Conservation (phyloP, 2,797 vertebrate species). For the Sebastes melanostomus region DNA sequence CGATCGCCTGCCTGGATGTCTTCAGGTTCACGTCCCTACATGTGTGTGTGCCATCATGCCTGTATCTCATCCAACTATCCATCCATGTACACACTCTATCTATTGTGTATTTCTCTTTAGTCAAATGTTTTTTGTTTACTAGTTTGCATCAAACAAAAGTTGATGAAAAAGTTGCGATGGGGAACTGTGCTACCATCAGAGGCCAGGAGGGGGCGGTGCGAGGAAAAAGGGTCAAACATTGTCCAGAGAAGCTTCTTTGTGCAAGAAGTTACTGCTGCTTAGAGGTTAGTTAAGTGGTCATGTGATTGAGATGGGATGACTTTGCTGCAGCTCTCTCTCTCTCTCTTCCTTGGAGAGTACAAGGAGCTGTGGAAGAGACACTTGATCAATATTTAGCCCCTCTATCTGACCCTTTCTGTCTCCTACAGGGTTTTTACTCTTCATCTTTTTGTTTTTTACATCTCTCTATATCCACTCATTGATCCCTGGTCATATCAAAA, state of each 20-base stretch:
- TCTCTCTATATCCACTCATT: conserved; percentile 7
- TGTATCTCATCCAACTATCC: background rate
- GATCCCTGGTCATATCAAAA: background rate
- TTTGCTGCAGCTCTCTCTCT: conserved; percentile 25
- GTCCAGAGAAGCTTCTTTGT: background rate
- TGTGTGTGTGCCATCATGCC: background rate
- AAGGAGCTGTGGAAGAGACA: conserved; percentile 49
- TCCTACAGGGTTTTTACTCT: conserved; percentile 6
- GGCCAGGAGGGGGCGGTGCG: conserved; percentile 59
- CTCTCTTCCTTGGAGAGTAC: background rate
- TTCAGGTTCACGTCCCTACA: background rate
- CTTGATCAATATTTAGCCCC: conserved; percentile 51
- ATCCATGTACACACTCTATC: background rate
- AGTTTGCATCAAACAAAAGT: background rate
- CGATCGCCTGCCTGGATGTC: background rate
- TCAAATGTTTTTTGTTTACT: background rate
- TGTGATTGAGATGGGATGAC: conserved; percentile 45
- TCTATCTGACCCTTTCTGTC: conserved; percentile 35
- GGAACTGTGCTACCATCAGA: background rate
- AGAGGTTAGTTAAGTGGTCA: conserved; percentile 41
- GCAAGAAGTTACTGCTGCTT: conserved; percentile 12
- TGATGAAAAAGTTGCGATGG: background rate
- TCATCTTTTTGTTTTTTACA: background rate
- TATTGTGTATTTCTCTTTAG: background rate
- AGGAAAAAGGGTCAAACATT: background rate